These are phyloP conservation scores for Diplodus puntazzo DNA, from an alignment of 2,797 vertebrate species.

Conservation along the genomic window DNA sequence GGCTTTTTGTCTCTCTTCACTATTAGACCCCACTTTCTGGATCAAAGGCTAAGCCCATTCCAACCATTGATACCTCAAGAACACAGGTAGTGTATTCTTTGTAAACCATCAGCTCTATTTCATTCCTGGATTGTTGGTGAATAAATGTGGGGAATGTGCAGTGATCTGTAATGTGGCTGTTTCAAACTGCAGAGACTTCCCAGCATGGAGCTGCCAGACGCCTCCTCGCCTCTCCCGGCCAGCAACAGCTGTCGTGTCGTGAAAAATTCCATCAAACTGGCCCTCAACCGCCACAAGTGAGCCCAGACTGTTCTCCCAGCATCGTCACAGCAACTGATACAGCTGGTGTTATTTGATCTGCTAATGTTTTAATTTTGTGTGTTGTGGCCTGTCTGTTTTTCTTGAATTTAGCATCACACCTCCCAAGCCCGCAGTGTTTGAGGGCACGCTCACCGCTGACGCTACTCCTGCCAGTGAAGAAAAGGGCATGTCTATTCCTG, in stretches of 20 bases:
- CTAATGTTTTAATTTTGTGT: not conserved
- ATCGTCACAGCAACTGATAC: not conserved
- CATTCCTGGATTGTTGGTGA: no score
- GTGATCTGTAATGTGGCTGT: conserved; percentile 4
- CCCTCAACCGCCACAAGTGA: conserved; percentile 92
- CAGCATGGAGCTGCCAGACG: conserved; percentile 97
- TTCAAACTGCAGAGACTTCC: conserved; percentile 89
- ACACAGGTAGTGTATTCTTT: conserved; percentile 87
- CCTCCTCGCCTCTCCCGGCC: conserved; percentile 94
- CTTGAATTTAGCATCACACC: conserved; percentile 74
- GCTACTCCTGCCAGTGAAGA: conserved; percentile 65
- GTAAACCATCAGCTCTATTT: not conserved
- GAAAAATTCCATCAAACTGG: conserved; percentile 98
- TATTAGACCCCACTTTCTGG: conserved; percentile 79
- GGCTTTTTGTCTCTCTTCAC: conserved; percentile 10
- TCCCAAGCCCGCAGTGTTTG: conserved; percentile 78
- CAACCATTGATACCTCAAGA: conserved; percentile 90
- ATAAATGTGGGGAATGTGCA: no score
- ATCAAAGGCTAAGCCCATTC: conserved; percentile 90
- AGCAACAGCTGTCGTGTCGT: conserved; percentile 91
- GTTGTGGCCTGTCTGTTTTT: not conserved
- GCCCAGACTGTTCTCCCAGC: conserved; percentile 7
- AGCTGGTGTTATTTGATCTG: not conserved
- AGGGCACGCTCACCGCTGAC: conserved; percentile 62
- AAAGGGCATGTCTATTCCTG: conserved; percentile 85